Base-by-base conservation (phyloP, 2,797 vertebrate genomes). In the Bovichtus variegatus region DNA sequence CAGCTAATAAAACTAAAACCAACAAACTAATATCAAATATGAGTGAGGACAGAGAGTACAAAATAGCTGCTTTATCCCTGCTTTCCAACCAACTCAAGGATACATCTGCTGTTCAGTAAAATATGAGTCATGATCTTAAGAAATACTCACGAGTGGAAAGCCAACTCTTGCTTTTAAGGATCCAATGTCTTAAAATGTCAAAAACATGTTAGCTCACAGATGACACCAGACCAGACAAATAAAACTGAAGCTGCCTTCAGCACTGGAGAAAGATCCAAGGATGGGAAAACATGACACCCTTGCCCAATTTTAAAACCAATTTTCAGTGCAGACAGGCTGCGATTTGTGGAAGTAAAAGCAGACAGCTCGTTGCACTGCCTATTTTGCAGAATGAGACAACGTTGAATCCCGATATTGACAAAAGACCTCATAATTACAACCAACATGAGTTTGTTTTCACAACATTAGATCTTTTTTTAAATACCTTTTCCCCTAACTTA, bases 171-270 rank as follows among this genome's bases (percentile, higher is more conserved):
- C 65, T 81, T 83, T 89, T 67, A 43, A 75, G 61, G 67, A 81
- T 74, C 76, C 58, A 19, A 43, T 36, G 12, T 87, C 82, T 82
- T 74, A 73, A 81, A 41, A 87, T 88, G 53, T 86, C 78, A 87
- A 72, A 78, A 87, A 85, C 70, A 81, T 70, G 47, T 57, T 8
- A 44, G 49, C 75, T 74, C 70, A 80, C 65, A 81, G 36, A 68
- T 27, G 44, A 83, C 76, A 84, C 58, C 27, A n/a, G 15, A 61
- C 40, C 36, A 65, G 51, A 72, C 36, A 61, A 50, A 49, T 9
- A 78, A 69, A 16, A 74, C 66, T 74, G n/a, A 31, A 66, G 44
- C 66, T 55, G 47, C 43, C 29, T 46, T 23, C 68, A 70, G 29
- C 11, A 6, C 59, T 15, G 63, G 6, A n/a, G 44, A 61, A 34